phyloP scores from a whole-genome alignment of 2,113 vertebrate species.

The Tonatia bakeri region DNA sequence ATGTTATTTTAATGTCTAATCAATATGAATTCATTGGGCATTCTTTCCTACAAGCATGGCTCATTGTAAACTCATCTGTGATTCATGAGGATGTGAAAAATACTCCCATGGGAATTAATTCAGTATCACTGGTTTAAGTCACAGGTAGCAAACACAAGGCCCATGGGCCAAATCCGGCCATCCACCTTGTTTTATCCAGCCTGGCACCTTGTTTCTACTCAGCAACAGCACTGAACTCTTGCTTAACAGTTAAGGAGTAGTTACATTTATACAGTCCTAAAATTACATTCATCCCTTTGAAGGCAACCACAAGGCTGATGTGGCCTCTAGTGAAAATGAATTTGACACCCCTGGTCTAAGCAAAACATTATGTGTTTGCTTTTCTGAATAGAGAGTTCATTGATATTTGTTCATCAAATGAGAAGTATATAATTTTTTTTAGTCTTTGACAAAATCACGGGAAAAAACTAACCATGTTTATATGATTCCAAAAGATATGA shows the following conservation, averaged over 20 bases:
- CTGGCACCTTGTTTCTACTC: too few relatives aligned
- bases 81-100: conserved; percentile 78
- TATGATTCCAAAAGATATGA: conserved; percentile 24
- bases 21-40: conserved; percentile 81
- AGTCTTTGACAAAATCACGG: conserved; percentile 50
- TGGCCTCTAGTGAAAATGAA: too few relatives aligned
- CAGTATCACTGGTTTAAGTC: conserved; percentile 67
- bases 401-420: conserved; percentile 69
- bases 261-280: too few relatives aligned
- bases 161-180: too few relatives aligned
- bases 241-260: too few relatives aligned
- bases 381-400: conserved; percentile 64
- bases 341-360: conserved; percentile 54
- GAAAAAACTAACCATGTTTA: background rate
- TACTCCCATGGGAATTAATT: conserved; percentile 75
- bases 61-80: conserved; percentile 79
- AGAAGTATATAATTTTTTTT: conserved; percentile 53
- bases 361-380: conserved; percentile 73
- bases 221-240: too few relatives aligned
- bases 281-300: too few relatives aligned
- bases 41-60: conserved; percentile 74
- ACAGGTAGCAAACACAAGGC: too few relatives aligned
- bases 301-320: too few relatives aligned
- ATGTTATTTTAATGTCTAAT: conserved; percentile 79
- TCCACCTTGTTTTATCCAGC: too few relatives aligned